Percentiles rank a stretch among this genome's conserved stretches.
These are phyloP conservation scores for Parauchenoglanis ngamensis DNA, from an alignment of 2,797 vertebrate species.

Conservation along the genomic window DNA sequence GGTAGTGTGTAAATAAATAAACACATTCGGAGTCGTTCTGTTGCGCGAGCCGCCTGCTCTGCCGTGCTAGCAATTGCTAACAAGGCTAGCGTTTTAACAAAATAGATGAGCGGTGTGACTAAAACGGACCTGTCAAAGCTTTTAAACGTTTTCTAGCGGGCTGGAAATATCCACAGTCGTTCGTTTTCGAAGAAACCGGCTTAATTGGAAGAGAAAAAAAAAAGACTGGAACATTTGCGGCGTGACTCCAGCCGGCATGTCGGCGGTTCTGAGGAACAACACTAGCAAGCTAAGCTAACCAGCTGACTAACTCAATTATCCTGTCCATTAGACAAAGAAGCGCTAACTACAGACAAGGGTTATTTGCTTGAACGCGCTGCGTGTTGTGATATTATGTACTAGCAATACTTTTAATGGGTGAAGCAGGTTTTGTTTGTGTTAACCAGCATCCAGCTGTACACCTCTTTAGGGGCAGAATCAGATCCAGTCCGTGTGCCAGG, in stretches of 20 bases:
- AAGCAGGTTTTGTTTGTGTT: background rate
- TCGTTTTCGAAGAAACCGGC: background rate
- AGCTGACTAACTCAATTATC: background rate
- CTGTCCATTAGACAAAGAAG: background rate
- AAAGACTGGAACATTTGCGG: conserved; percentile 43
- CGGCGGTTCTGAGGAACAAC: conserved; percentile 6
- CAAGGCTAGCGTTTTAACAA: conserved; percentile 12
- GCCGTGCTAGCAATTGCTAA: conserved; percentile 32
- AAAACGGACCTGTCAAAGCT: background rate
- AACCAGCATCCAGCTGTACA: background rate
- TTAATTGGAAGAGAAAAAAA: background rate
- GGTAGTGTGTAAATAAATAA: background rate
- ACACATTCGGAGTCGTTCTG: conserved; percentile 19
- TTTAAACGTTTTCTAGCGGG: background rate
- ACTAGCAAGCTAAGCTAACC: conserved; percentile 6
- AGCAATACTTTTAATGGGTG: too few relatives aligned
- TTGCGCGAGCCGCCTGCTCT: conserved; percentile 34
- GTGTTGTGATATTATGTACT: background rate
- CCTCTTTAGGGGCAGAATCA: conserved; percentile 11
- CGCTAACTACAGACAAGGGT: too few relatives aligned
- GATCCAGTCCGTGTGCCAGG: conserved; percentile 36
- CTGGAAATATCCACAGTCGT: too few relatives aligned
- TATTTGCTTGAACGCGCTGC: background rate
- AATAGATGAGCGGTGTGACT: conserved; percentile 13
- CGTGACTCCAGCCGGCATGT: conserved; percentile 57